Conservation (phyloP, 2,797 vertebrate species). For the Poecile montanus region DNA sequence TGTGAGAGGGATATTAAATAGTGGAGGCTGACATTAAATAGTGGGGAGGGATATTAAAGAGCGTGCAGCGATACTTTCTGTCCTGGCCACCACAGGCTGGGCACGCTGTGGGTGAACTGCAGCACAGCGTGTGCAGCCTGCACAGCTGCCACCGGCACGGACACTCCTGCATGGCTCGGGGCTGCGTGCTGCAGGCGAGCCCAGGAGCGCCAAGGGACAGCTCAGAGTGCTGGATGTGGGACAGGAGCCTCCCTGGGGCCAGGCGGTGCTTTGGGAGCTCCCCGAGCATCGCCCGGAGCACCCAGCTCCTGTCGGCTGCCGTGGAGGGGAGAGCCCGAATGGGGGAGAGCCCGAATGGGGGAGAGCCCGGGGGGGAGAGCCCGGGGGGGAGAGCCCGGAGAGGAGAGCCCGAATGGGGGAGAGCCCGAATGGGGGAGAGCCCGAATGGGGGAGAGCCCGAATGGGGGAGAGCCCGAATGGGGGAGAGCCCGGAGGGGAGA, state of each 20-base stretch:
- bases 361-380: no score
- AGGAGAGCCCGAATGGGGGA: no score
- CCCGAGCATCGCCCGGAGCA: background rate
- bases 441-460: no score
- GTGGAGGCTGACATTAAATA: background rate
- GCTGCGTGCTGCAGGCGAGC: fast-evolving
- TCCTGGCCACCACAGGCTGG: fast-evolving
- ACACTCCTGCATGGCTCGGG: background rate
- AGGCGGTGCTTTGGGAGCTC: background rate
- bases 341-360: no score
- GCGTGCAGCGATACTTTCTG: background rate
- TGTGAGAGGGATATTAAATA: background rate
- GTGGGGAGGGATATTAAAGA: background rate
- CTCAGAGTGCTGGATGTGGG: background rate
- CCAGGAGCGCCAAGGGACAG: background rate
- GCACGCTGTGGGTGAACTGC: fast-evolving
- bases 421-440: no score
- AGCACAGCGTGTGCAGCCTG: fast-evolving
- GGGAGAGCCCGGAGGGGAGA: no score
- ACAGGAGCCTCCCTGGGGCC: background rate
- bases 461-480: no score
- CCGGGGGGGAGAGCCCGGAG: no score
- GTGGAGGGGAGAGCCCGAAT: background rate
- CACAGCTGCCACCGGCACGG: background rate
- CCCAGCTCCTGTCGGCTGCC: fast-evolving